Percentiles rank a stretch among this genome's conserved stretches.
Evolutionary conservation across 1,140 invertebrate genomes (phyloP).

Genomic region (Caenorhabditis remanei): DNA sequence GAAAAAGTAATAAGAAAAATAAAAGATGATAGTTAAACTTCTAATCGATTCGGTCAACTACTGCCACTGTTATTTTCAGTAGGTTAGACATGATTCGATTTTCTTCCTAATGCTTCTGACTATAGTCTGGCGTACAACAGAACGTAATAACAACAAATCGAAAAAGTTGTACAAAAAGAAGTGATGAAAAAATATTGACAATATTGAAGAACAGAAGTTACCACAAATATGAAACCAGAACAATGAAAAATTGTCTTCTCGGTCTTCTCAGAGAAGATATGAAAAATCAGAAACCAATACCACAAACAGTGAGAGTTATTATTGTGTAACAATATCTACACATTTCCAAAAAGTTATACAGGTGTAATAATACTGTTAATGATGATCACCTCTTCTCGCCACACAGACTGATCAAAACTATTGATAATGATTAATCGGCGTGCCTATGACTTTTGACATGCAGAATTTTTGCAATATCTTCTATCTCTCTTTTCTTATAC

Average conservation of each 20-base stretch:
- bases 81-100: background rate
- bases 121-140: constrained; percentile 1
- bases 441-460: constrained; percentile 34
- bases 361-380: constrained; percentile 52
- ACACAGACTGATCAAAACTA: constrained; percentile 53
- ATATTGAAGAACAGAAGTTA: constrained; percentile 10
- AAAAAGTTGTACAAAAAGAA: constrained; percentile 7
- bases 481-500: background rate
- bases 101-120: background rate
- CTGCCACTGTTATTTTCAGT: background rate
- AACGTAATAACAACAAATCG: constrained; percentile 40
- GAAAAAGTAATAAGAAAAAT: background rate
- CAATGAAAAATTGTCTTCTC: no score
- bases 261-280: background rate
- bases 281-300: constrained; percentile 51
- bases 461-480: constrained; percentile 29
- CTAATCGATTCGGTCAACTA: background rate
- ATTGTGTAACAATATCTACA: background rate
- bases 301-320: constrained; percentile 9
- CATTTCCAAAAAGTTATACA: constrained; percentile 39
- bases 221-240: background rate
- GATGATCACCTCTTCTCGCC: constrained; percentile 46
- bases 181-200: background rate
- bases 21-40: background rate
- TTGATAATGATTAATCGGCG: constrained; percentile 12